Conservation (phyloP, 2,888 invertebrate species). For the Ganaspis brasiliensis region DNA sequence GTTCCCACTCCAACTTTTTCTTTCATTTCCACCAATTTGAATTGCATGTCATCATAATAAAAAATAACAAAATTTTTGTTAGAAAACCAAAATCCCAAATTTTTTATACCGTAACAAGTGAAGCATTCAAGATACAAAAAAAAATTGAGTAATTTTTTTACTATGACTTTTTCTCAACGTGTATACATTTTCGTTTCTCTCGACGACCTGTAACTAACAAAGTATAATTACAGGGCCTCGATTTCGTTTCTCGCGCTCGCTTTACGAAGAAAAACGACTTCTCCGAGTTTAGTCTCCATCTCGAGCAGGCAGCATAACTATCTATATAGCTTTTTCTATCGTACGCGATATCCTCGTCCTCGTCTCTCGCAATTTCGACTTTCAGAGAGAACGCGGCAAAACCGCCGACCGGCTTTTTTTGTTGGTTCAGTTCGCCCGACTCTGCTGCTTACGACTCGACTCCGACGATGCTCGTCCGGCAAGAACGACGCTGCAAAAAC, state of each 20-base stretch:
- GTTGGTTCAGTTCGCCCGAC: constrained; percentile 61
- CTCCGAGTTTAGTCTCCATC: constrained; percentile 25
- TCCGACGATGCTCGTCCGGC: constrained; percentile 66
- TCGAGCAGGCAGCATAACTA: constrained; percentile 12
- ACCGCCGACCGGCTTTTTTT: constrained; percentile 69
- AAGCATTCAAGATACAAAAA: no score
- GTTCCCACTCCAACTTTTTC: no score
- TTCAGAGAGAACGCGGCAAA: constrained; percentile 73
- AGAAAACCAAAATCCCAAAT: no score
- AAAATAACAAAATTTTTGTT: no score
- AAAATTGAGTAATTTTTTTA: no score
- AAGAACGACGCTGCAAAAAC: constrained; percentile 73
- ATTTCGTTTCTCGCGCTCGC: constrained; percentile 18
- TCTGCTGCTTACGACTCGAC: constrained; percentile 60
- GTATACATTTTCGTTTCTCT: not conserved
- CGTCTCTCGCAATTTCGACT: constrained; percentile 71
- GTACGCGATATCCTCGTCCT: constrained; percentile 34
- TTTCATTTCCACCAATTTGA: no score
- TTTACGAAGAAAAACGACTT: not conserved
- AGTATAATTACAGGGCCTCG: constrained; percentile 5
- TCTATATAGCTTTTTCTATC: constrained; percentile 30
- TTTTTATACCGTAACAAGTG: no score
- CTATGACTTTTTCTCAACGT: no score
- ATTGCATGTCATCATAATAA: no score
- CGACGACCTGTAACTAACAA: constrained; percentile 8